A percentile compares a stretch with the other conserved stretches of the same genome.
Evolutionary conservation across 1,140 invertebrate genomes (phyloP).

Genomic region (Sitophilus oryzae): DNA sequence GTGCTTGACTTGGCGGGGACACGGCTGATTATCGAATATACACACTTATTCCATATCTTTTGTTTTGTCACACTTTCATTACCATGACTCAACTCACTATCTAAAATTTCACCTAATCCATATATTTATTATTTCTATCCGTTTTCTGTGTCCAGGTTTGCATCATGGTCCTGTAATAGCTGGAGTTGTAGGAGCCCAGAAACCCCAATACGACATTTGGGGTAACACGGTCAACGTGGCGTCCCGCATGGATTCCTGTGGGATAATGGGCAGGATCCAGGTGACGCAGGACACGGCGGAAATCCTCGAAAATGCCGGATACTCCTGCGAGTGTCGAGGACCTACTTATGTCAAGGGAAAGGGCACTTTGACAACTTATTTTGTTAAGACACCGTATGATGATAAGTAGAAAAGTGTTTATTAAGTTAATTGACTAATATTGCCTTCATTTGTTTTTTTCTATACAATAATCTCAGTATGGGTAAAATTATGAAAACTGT

Average conservation of each 20-base stretch:
- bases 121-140: no score
- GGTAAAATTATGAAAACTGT: no score
- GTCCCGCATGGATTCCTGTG: conserved; percentile 94
- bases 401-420: conserved; percentile 35
- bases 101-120: no score
- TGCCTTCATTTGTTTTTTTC: no score
- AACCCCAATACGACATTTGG: conserved; percentile 98
- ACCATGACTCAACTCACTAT: no score
- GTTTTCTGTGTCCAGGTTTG: no score
- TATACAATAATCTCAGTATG: no score
- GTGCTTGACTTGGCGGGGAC: no score
- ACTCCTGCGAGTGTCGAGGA: conserved; percentile 79
- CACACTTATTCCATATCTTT: no score
- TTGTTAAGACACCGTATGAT: conserved; percentile 64
- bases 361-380: conserved; percentile 86
- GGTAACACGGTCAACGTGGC: conserved; percentile 96
- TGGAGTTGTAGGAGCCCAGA: conserved; percentile 90
- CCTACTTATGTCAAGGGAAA: conserved; percentile 91
- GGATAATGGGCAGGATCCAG: conserved; percentile 78
- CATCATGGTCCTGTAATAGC: conserved; percentile 93
- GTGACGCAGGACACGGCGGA: conserved; percentile 85
- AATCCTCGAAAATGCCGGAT: conserved; percentile 75
- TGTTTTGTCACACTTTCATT: no score
- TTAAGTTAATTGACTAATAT: no score
- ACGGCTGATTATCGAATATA: no score